These are phyloP conservation scores for Elephas maximus DNA, from an alignment of 2,113 vertebrate species.

Conservation along the genomic window DNA sequence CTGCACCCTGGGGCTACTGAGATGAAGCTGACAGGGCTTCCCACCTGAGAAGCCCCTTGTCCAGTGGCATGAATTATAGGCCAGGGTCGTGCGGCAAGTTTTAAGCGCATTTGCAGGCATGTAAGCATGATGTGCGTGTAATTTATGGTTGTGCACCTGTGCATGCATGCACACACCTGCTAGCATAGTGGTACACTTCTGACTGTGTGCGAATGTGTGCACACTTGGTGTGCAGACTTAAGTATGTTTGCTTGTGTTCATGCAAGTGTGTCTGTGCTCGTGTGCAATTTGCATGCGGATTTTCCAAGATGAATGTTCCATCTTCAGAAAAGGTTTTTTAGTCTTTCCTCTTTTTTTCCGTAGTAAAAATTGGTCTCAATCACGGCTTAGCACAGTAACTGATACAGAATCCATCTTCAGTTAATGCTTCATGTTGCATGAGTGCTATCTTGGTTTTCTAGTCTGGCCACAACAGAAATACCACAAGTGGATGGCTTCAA, in stretches of 20 bases:
- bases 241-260: neutral
- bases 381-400: neutral
- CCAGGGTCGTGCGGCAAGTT: fast-evolving
- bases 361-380: neutral
- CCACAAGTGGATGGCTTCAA: too few relatives aligned
- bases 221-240: neutral
- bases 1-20: neutral
- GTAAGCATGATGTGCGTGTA: neutral
- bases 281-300: neutral
- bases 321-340: neutral
- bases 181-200: neutral
- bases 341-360: neutral
- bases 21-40: neutral
- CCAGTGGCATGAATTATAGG: too few relatives aligned
- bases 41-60: neutral
- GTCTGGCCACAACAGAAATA: too few relatives aligned
- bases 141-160: neutral
- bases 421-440: neutral
- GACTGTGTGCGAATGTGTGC: neutral
- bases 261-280: neutral
- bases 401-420: too few relatives aligned
- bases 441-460: neutral
- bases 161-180: neutral
- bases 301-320: neutral
- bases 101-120: neutral